phyloP scores from a whole-genome alignment of 1,140 invertebrate genomes.

The Linepithema humile region DNA sequence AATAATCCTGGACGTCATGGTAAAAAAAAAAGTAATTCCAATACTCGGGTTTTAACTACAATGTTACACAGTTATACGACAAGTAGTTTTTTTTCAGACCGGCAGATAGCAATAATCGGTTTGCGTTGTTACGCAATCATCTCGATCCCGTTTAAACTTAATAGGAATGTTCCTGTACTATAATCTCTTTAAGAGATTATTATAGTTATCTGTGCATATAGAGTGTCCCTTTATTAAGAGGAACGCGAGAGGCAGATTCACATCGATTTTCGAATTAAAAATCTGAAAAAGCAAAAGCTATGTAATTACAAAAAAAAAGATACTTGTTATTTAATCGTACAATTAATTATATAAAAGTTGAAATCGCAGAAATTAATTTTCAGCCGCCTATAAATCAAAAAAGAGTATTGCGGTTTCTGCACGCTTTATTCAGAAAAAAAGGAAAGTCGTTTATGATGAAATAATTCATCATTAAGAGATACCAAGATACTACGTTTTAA shows the following conservation, averaged over 20 bases:
- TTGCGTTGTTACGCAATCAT: background rate
- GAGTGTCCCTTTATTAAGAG: too few relatives aligned
- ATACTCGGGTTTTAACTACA: background rate
- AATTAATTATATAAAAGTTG: background rate
- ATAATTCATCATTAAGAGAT: background rate
- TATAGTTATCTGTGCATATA: background rate
- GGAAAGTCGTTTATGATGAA: background rate
- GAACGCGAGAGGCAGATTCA: background rate
- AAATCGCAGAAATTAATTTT: background rate
- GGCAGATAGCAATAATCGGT: constrained; percentile 4
- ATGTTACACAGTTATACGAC: background rate
- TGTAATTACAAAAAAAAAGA: background rate
- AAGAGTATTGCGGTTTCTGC: background rate
- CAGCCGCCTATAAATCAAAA: background rate
- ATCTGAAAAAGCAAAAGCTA: background rate
- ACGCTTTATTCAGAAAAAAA: background rate
- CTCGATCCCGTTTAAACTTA: background rate
- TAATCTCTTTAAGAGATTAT: background rate
- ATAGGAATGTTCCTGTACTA: background rate
- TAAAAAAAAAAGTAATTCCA: background rate
- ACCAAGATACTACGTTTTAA: background rate
- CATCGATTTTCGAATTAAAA: background rate
- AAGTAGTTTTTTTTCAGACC: background rate
- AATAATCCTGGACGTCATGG: background rate
- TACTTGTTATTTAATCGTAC: background rate